Evolutionary conservation across 2,113 vertebrate genomes (phyloP).

Genomic region (Chaetorhynchus papuensis): DNA sequence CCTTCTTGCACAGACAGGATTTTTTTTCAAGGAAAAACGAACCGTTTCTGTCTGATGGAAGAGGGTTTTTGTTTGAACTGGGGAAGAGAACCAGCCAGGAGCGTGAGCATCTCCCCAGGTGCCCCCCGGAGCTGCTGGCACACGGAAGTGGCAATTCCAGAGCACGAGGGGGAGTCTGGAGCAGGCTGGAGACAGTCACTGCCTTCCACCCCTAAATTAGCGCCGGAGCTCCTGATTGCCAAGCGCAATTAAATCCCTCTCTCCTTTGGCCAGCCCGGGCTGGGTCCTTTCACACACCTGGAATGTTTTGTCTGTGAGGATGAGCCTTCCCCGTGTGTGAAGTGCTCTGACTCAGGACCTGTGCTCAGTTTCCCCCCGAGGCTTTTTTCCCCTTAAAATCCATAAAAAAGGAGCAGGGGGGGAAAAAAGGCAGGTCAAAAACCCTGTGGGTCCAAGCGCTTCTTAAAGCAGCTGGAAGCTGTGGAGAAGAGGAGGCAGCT

Average conservation of each 20-base stretch:
- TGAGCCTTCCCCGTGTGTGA: not conserved
- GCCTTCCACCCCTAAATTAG: not conserved
- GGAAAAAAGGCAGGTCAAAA: not conserved
- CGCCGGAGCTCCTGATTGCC: not conserved
- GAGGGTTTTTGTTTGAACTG: not conserved
- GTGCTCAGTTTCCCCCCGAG: not conserved
- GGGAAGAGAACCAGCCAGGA: not conserved
- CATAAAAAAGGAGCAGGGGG: fast-evolving
- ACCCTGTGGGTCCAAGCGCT: not conserved
- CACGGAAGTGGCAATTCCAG: not conserved
- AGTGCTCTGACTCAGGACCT: not conserved
- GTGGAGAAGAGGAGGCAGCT: not conserved
- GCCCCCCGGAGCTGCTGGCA: not conserved
- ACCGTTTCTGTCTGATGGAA: not conserved
- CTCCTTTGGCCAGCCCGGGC: not conserved
- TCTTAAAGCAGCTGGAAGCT: not conserved
- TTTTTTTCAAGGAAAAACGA: not conserved
- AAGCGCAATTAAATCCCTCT: not conserved
- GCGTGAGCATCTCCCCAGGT: not conserved
- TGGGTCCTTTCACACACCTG: not conserved
- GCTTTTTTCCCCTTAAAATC: not conserved
- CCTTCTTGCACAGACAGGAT: not conserved
- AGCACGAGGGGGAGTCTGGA: not conserved
- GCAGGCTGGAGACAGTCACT: not conserved
- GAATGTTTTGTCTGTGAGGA: not conserved